A percentile compares a stretch with the other conserved stretches of the same genome.
These are phyloP conservation scores for Tachyglossus aculeatus DNA, from an alignment of 2,797 vertebrate genomes.

Conservation along the genomic window DNA sequence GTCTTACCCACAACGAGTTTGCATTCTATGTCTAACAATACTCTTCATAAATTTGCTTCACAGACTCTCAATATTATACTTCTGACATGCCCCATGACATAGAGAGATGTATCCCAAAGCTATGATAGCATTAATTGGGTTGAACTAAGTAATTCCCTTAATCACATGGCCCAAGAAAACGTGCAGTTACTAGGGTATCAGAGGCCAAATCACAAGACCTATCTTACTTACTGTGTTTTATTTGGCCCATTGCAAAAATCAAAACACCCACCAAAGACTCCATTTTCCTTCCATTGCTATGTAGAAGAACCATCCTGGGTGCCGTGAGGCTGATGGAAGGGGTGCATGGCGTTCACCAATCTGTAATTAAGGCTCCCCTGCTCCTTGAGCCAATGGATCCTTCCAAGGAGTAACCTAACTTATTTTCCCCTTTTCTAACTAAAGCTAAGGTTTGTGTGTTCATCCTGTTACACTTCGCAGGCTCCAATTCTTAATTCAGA, in stretches of 20 bases:
- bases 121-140: not conserved
- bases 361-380: slow-evolving; percentile 45
- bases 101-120: not conserved
- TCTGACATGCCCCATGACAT: not conserved
- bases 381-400: slow-evolving; percentile 38
- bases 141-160: slow-evolving; percentile 4
- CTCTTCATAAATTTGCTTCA: slow-evolving; percentile 11
- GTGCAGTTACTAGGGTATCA: not conserved
- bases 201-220: not conserved
- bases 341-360: slow-evolving; percentile 7
- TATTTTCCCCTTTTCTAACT: slow-evolving; percentile 58
- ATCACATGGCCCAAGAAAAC: not conserved
- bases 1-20: no score
- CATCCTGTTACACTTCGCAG: slow-evolving; percentile 53
- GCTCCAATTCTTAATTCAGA: slow-evolving; percentile 62
- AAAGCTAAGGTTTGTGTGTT: slow-evolving; percentile 36
- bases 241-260: not conserved
- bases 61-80: not conserved
- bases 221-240: not conserved
- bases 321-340: not conserved
- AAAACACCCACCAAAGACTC: not conserved
- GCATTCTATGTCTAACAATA: no score
- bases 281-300: not conserved
- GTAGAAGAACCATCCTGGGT: not conserved
- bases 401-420: slow-evolving; percentile 57